Evolutionary conservation across 2,888 invertebrate species (phyloP), one percentile per base, ranked within the genome.

Genomic region (Melanargia galathea): DNA sequence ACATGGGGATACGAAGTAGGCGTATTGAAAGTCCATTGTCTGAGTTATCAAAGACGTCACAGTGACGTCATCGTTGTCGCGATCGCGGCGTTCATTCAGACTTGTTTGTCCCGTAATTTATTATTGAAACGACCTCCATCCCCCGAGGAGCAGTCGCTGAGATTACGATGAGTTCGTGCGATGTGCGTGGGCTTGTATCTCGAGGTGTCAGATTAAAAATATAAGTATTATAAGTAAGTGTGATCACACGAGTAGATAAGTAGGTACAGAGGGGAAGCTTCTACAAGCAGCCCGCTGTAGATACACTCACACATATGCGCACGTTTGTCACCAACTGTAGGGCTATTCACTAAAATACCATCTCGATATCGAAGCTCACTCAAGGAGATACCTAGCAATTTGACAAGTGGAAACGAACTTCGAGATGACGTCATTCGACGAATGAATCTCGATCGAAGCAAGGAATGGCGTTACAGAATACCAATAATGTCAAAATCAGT

Each of bases 161-260:
- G 46, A 62, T 67, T 62, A 67, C 60, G 64, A 57, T 60, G 52
- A 64, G 54, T 45, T 57, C 46, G 11, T 52, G n/a, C n/a, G 24
- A 54, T 55, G 45, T 46, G 67, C 67, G 67, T 67, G 57, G 67
- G 67, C n/a, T 10, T 11, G 10, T 1, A 45, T 63, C 58, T 54
- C 11, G 46, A 52, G 38, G 43, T 65, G 16, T 59, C 45, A 52
- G 60, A 60, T 62, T 60, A 57, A 35, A 66, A 38, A 64, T 20
- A 35, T 56, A 62, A 59, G 48, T 26, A 30, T 48, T n/a, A n/a
- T n/a, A n/a, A n/a, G n/a, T n/a, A n/a, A n/a, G n/a, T n/a, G n/a
- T n/a, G n/a, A n/a, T n/a, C n/a, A n/a, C n/a, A n/a, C n/a, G n/a
- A n/a, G n/a, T n/a, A n/a, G n/a, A n/a, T n/a, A n/a, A n/a, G n/a